phyloP scores from a whole-genome alignment of 1,140 invertebrate genomes.

The Lepidurus apus region DNA sequence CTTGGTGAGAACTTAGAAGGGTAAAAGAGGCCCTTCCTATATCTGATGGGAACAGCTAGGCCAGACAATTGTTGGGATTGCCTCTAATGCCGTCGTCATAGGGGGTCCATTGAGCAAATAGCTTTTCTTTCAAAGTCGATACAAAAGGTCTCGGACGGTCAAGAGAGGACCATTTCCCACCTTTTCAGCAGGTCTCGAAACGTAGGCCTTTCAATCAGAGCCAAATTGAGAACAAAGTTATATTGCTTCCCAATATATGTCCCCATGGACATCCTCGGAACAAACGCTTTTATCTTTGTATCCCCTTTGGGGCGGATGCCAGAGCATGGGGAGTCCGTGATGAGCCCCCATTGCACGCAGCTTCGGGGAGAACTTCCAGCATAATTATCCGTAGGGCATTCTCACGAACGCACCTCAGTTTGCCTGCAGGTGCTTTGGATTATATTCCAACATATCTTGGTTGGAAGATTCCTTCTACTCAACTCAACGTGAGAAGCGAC shows the following conservation, averaged over 20 bases:
- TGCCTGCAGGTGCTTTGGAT: not conserved
- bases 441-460: not conserved
- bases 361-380: not conserved
- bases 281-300: not conserved
- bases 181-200: not conserved
- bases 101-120: not conserved
- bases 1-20: not conserved
- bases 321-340: not conserved
- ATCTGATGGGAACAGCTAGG: not conserved
- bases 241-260: not conserved
- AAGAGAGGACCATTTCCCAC: not conserved
- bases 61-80: slow-evolving; percentile 15
- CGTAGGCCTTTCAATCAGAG: not conserved
- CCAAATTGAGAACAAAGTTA: not conserved
- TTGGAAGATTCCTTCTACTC: not conserved
- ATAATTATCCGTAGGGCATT: slow-evolving; percentile 15
- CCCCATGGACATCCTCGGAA: not conserved
- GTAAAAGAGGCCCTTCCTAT: not conserved
- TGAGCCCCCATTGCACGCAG: not conserved
- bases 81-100: not conserved
- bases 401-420: not conserved
- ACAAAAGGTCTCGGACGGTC: not conserved
- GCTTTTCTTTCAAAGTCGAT: not conserved
- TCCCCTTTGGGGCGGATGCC: not conserved
- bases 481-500: not conserved